phyloP scores from a whole-genome alignment of 2,113 vertebrate genomes.

The Morone chrysops region DNA sequence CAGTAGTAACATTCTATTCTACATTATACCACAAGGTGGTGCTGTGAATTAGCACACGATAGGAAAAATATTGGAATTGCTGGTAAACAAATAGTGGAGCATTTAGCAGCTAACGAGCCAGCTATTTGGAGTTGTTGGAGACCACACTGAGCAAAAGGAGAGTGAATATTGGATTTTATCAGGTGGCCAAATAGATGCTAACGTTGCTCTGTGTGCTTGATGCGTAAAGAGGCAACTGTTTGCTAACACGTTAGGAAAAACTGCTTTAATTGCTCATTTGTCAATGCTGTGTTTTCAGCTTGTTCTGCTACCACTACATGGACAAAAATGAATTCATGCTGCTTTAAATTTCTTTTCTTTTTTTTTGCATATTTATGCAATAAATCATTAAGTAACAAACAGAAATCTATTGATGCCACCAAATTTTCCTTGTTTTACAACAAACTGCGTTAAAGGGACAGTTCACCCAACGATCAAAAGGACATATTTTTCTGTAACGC shows the following conservation, averaged over 20 bases:
- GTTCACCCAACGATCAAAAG: too few species aligned
- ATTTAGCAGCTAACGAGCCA: neutral
- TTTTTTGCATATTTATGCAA: neutral
- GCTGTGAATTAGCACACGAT: too few species aligned
- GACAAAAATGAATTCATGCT: neutral
- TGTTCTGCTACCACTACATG: neutral
- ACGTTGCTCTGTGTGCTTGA: neutral
- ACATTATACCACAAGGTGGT: too few species aligned
- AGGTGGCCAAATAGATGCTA: neutral
- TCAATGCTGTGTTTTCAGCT: neutral
- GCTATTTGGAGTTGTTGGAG: neutral
- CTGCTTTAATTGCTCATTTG: neutral
- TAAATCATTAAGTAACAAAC: neutral
- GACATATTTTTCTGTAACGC: too few species aligned
- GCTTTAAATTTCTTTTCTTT: too few species aligned
- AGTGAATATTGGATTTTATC: neutral
- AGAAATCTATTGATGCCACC: neutral
- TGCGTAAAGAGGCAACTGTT: neutral
- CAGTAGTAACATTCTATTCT: too few species aligned
- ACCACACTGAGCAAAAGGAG: neutral
- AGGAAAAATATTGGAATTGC: too few species aligned
- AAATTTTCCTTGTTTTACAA: too few species aligned
- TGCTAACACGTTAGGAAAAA: neutral
- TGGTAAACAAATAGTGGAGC: too few species aligned
- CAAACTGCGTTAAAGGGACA: too few species aligned